Base-by-base conservation (phyloP, 2,113 vertebrate genomes). In the Ginglymostoma cirratum region DNA sequence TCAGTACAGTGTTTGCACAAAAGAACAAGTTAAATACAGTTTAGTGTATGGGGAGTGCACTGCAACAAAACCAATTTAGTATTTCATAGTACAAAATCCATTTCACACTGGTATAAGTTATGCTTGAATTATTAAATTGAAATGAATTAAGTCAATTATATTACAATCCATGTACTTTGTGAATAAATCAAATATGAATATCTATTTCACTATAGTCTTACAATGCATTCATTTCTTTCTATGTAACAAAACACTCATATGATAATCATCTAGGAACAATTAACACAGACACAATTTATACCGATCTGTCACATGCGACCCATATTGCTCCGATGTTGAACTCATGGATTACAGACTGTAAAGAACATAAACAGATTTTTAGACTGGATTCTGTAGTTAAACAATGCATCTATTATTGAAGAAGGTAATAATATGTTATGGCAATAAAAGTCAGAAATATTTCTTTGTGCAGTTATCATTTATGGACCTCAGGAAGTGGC, bases 211-310 rank as follows among this genome's bases (percentile, higher is more conserved):
- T 76, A 48, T 70, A 72, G 69, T 14, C 42, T 72, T 72, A 95
- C 52, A 52, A 70, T 95, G 17, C 42, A 95, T 30, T 12, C 94
- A 95, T 95, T 95, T 72, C 72, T 72, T 76, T 72, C 94, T 2
- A 3, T 52, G 67, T 48, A 95, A 72, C 52, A 15, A 95, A 95
- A 72, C n/a, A 34, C 67, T 95, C 42, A 48, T 52, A 95, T 95
- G 67, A 95, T 52, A 34, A 95, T 76, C 67, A 76, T 72, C 42
- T 12, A 19, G 17, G 45, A 95, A 95, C 69, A 95, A 52, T 95
- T 52, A 95, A 95, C 48, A 89, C 94, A 72, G 94, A 76, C 69
- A 70, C 66, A 72, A 95, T 76, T 76, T 34, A 95, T 95, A 48
- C 42, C 34, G 24, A 48, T 52, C 42, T 52, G 42, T 95, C 94